Base-by-base conservation (phyloP, 2,888 invertebrate genomes). In the Orgyia antiqua region DNA sequence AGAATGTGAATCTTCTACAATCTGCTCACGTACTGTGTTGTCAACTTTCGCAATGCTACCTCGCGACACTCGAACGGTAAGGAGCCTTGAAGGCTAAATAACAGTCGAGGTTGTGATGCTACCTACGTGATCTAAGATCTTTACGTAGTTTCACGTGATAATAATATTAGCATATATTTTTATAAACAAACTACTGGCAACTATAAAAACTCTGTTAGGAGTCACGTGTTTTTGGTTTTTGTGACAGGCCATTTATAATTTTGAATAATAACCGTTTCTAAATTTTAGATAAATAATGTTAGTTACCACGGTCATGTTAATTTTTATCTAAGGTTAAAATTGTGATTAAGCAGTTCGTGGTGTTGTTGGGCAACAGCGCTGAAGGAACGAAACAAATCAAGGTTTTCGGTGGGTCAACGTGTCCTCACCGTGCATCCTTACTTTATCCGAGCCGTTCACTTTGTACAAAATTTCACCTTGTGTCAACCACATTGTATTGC, bases 31-130 rank as follows among this genome's bases (percentile, higher is more conserved):
- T 83, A 71, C 68, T 45, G 45, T 56, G 69, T 66, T 74, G 82
- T 82, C 77, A 76, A 82, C 83, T 86, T 86, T 86, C 83, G 84
- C 77, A 86, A 86, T 68, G 66, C 63, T 72, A 72, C 78, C 79
- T 78, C 75, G 70, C 69, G 67, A 65, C 69, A 62, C 68, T 72
- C 72, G 63, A 70, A 71, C 72, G 61, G 68, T 75, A 68, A 76
- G 69, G 69, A 66, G 65, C 64, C 71, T 64, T 53, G 79, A 83
- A 83, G 83, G 82, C 75, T 80, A 66, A 64, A 66, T 57, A 65
- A 58, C 62, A 60, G 53, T 52, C 66, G 62, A 66, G 66, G 66
- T 54, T 68, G 58, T 57, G 58, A 58, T 59, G 62, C 58, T 58
- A 56, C 58, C 58, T 62, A 65, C 67, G 61, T 63, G 62, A 60